Conservation (phyloP, 1,140 invertebrate genomes). For the Drosophila busckii region DNA sequence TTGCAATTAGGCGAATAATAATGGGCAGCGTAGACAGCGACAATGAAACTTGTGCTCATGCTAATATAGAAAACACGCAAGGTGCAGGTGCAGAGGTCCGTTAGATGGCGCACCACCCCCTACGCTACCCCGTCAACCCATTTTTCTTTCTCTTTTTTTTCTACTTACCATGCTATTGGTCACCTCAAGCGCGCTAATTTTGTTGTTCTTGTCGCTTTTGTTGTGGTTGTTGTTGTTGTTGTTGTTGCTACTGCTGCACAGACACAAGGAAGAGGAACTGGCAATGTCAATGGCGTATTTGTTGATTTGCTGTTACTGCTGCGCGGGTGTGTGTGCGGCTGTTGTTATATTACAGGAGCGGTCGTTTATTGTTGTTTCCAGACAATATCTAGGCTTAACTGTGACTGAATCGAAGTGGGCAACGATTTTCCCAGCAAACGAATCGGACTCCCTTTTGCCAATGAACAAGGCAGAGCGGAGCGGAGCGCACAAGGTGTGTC, state of each 20-base stretch:
- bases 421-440: too few relatives aligned
- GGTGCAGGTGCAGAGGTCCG: slow-evolving; percentile 17
- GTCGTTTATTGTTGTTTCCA: slow-evolving; percentile 7
- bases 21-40: slow-evolving; percentile 21
- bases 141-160: background rate
- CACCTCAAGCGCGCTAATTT: slow-evolving; percentile 17
- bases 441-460: too few relatives aligned
- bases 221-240: slow-evolving; percentile 2
- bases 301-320: too few relatives aligned
- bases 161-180: slow-evolving; percentile 35
- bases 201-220: background rate
- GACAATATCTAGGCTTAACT: too few relatives aligned
- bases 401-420: too few relatives aligned
- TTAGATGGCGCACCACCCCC: slow-evolving; percentile 15
- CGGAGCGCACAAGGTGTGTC: too few relatives aligned
- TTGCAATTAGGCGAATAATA: slow-evolving; percentile 21
- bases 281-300: slow-evolving; percentile 33
- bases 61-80: slow-evolving; percentile 18
- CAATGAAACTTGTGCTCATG: slow-evolving; percentile 19
- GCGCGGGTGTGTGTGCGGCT: too few relatives aligned
- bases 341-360: slow-evolving; percentile 19
- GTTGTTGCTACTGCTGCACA: background rate
- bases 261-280: slow-evolving; percentile 20
- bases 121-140: background rate
- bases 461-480: too few relatives aligned